Evolutionary conservation across 2,113 vertebrate species (phyloP).

Genomic region (Telmatochromis bifrenatus): DNA sequence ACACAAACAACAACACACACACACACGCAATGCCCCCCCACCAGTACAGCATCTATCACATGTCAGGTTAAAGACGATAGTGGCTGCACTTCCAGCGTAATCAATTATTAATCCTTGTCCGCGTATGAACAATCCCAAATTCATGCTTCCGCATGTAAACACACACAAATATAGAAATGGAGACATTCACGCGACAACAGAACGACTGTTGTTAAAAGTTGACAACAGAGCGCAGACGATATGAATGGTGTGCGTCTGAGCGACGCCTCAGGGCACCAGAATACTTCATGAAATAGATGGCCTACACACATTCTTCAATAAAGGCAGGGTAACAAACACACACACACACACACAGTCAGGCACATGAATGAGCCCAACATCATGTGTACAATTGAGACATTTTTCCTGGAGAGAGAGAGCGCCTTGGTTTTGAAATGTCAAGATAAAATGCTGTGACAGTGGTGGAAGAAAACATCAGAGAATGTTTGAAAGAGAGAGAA

Average conservation of each 20-base stretch:
- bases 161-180: not conserved
- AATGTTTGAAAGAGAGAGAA: conserved; percentile 1
- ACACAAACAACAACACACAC: not conserved
- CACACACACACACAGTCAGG: not conserved
- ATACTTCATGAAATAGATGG: conserved; percentile 18
- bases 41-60: conserved; percentile 29
- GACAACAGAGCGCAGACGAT: conserved; percentile 12
- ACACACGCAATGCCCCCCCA: not conserved
- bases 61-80: conserved; percentile 34
- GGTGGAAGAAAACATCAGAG: conserved; percentile 35
- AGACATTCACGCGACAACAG: not conserved
- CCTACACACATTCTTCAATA: conserved; percentile 23
- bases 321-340: not conserved
- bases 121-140: not conserved
- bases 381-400: conserved; percentile 52
- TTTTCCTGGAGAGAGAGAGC: conserved; percentile 17
- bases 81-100: conserved; percentile 13
- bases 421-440: conserved; percentile 53
- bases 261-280: conserved; percentile 10
- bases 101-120: conserved; percentile 52
- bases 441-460: conserved; percentile 49
- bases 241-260: conserved; percentile 39
- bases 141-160: not conserved
- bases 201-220: conserved; percentile 20
- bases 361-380: conserved; percentile 16